Evolutionary conservation across 1,140 invertebrate genomes (phyloP), one percentile per base, ranked within the genome.

Genomic region (Pachypeltis micranthus): DNA sequence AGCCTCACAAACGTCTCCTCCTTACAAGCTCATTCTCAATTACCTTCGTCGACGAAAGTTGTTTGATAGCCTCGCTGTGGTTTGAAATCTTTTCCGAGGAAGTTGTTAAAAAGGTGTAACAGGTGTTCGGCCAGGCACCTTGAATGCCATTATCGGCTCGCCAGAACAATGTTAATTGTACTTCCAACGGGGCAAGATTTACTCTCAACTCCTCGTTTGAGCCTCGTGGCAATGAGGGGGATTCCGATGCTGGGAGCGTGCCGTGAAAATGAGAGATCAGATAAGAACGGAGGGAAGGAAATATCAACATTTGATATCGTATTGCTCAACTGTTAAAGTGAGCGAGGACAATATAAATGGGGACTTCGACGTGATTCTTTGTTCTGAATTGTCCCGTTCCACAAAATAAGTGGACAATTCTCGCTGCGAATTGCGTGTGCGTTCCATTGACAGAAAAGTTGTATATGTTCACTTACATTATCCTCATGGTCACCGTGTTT

Each of bases 211-310:
- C n/a, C n/a, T n/a, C n/a, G n/a, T n/a, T 10, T 10, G 34, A n/a
- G 34, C n/a, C 34, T 39, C 34, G 7, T 10, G n/a, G 7, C 34
- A 51, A 51, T 51, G 47, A 51, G 23, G 47, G 21, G 47, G 47
- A 51, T 51, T 51, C 47, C 47, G 47, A 51, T 51, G 47, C 47
- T 16, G 47, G 47, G 47, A 51, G 47, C 47, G 47, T 51, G 47
- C 47, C 47, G 7, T 39, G 34, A 39, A 39, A 39, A 39, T 39
- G 34, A 39, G 34, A 39, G 34, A 39, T 39, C 34, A 39, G 34
- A 39, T 39, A 39, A 39, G 34, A 39, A 7, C 34, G 34, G 34
- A 39, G n/a, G 34, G 34, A 39, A 39, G 34, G 34, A 39, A 39
- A 39, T n/a, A 39, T n/a, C n/a, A n/a, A 7, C 34, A 39, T 39